Base-by-base conservation (phyloP, 2,888 invertebrate genomes). In the Arctia plantaginis region DNA sequence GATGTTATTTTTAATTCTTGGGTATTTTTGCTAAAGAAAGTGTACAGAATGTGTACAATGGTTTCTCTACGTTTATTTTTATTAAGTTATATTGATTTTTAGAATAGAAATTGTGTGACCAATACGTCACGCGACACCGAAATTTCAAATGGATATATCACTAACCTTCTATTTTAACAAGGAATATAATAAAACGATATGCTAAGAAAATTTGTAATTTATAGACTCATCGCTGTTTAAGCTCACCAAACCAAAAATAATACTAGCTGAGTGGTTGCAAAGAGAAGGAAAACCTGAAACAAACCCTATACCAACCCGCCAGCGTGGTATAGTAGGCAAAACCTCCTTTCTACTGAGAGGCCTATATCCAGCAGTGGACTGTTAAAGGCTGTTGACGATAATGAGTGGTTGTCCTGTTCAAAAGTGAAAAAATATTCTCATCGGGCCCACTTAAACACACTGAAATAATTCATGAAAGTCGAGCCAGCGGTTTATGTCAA, bases 21-120 rank as follows among this genome's bases (percentile, higher is more conserved):
- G 80, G 75, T 82, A 80, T 79, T 81, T 84, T 85, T 80, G 75
- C 78, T 84, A 80, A 76, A 82, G 74, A 74, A 77, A 77, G 73
- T 79, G 77, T 75, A 67, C 13, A 69, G 3, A 64, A 77, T 64
- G 18, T 72, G 39, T 76, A 78, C 70, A 75, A 39, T 72, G 71
- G 69, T 78, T 65, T 77, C 77, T 80, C 77, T 79, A 67, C 69
- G 69, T 66, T 41, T 73, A 74, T 79, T 74, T 79, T 82, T 79
- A 79, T 73, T 79, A 78, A 79, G 73, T 64, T 55, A n/a, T 73
- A 78, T 77, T 71, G 23, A 74, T 65, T 77, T 80, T 71, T 75
- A 81, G 76, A 74, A 70, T 82, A 79, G 68, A 69, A 74, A 51
- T 65, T 79, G 71, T 75, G 68, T 73, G 74, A 67, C 65, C 62